Evolutionary conservation across 2,113 vertebrate species (phyloP).

Genomic region (Callionymus lyra): DNA sequence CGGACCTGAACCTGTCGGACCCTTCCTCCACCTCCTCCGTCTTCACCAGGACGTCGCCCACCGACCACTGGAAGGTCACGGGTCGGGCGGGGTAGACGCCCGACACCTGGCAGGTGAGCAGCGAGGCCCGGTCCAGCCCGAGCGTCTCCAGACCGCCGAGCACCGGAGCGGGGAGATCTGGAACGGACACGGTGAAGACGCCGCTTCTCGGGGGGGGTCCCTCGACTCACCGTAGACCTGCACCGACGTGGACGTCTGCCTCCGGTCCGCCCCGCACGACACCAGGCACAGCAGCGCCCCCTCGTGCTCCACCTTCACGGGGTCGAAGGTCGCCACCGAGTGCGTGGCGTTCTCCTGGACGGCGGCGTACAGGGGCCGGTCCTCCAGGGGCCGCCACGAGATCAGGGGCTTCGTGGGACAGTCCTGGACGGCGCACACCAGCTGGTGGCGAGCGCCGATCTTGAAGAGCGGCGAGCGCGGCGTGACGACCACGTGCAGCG

Average conservation of each 20-base stretch:
- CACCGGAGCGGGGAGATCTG: constrained; percentile 57
- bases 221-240: constrained; percentile 53
- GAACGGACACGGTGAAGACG: not conserved
- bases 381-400: constrained; percentile 32
- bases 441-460: constrained; percentile 31
- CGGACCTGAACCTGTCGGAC: not conserved
- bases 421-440: constrained; percentile 32
- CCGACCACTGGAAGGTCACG: constrained; percentile 44
- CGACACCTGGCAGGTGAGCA: constrained; percentile 43
- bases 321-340: constrained; percentile 39
- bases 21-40: not conserved
- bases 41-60: constrained; percentile 18
- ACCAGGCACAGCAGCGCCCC: constrained; percentile 37
- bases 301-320: constrained; percentile 34
- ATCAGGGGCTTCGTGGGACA: constrained; percentile 25
- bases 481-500: constrained; percentile 22
- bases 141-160: constrained; percentile 37
- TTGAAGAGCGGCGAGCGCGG: constrained; percentile 35
- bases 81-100: constrained; percentile 28
- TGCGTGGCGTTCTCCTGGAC: not conserved
- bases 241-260: not conserved
- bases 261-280: constrained; percentile 10
- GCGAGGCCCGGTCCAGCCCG: constrained; percentile 19
- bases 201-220: not conserved
- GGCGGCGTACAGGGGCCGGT: constrained; percentile 33